Evolutionary conservation across 2,888 invertebrate genomes (phyloP), one percentile per base, ranked within the genome.

Genomic region (Nymphalis urticae): DNA sequence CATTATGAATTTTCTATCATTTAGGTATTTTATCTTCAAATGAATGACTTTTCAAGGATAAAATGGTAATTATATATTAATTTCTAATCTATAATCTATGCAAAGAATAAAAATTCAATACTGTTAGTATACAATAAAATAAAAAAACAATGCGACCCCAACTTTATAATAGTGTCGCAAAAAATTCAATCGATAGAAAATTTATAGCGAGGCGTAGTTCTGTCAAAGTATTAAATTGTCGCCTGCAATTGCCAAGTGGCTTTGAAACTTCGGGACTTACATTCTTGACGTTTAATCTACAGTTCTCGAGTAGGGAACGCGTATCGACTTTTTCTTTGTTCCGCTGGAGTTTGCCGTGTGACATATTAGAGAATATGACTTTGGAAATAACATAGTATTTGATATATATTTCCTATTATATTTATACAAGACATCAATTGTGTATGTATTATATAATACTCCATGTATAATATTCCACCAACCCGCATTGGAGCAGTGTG

Each of bases 281-380:
- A 27, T 62, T 62, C 62, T 62, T 62, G 62, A 62, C 62, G 36
- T 62, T 62, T 62, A 62, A 62, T 62, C 62, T 62, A 16, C 62
- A 51, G 50, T 36, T n/a, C 27, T 56, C 54, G 16, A 56, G 54
- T 27, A n/a, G n/a, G 62, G n/a, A 62, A 62, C 62, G 54, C 16
- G 27, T 56, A 27, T 27, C 17, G 27, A 56, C 54, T 54, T 32
- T 62, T 62, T 60, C 47, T 50, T 62, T 62, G 50, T 21, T 51
- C n/a, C 32, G 24, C 19, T 32, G 19, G 13, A 58, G 36, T 62
- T 60, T 59, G 47, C n/a, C 47, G 47, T 48, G 48, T 48, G 48
- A 16, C 27, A 56, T 54, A 53, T 53, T 24, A 53, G 7, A 53
- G 47, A n/a, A 63, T 6, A 6, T n/a, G 3, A 47, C n/a, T 36